phyloP scores from a whole-genome alignment of 2,888 invertebrate species.

The Capitulum mitella region DNA sequence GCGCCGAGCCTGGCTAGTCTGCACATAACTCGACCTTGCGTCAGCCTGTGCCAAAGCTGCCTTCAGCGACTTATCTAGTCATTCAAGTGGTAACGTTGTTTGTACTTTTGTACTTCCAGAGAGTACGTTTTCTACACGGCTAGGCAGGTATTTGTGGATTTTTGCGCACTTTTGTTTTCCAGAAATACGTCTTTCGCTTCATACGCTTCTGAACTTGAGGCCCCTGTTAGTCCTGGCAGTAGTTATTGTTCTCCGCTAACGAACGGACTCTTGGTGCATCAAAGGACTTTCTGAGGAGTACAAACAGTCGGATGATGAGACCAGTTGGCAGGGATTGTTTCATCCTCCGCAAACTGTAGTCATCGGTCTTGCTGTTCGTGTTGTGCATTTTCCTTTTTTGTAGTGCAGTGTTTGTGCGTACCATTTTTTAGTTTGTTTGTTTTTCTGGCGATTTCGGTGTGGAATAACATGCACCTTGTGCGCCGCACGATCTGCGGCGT shows the following conservation, averaged over 20 bases:
- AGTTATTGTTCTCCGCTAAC: not conserved
- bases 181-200: too few relatives aligned
- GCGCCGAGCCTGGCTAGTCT: not conserved
- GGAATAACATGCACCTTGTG: too few relatives aligned
- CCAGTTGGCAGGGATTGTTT: not conserved
- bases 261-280: not conserved
- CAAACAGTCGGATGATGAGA: not conserved
- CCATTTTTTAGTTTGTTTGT: not conserved
- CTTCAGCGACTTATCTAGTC: not conserved
- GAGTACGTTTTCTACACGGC: not conserved
- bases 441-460: not conserved
- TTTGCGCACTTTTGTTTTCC: too few relatives aligned
- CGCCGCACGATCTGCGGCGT: too few relatives aligned
- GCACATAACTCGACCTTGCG: too few relatives aligned
- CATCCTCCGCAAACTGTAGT: not conserved
- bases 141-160: not conserved
- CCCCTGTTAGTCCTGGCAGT: too few relatives aligned
- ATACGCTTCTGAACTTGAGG: too few relatives aligned
- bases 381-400: not conserved
- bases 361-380: not conserved
- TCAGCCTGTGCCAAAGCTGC: not conserved
- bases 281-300: not conserved
- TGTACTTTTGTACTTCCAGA: conserved; percentile 24
- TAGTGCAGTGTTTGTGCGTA: not conserved
- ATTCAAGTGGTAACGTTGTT: not conserved